Evolutionary conservation across 2,888 invertebrate species (phyloP).

Genomic region (Adineta ricciae): DNA sequence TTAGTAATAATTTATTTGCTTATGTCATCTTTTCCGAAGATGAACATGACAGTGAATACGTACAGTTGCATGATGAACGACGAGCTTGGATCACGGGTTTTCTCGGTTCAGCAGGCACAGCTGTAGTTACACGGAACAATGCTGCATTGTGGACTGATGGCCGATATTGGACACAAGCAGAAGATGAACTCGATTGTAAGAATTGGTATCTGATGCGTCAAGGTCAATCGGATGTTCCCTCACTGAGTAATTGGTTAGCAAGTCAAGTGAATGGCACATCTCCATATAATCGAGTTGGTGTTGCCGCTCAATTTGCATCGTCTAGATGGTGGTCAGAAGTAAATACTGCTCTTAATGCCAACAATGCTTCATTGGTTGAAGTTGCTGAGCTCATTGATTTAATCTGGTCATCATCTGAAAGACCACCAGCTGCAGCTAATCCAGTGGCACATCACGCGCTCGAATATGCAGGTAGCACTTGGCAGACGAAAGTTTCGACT

Average conservation of each 20-base stretch:
- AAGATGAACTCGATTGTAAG: constrained; percentile 63
- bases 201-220: constrained; percentile 82
- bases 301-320: constrained; percentile 46
- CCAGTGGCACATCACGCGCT: constrained; percentile 39
- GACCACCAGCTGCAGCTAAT: constrained; percentile 44
- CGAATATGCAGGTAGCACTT: constrained; percentile 49
- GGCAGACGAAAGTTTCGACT: constrained; percentile 60
- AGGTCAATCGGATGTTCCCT: constrained; percentile 51
- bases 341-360: constrained; percentile 38
- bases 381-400: constrained; percentile 47
- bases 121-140: constrained; percentile 63
- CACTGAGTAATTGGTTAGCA: constrained; percentile 38
- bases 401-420: constrained; percentile 48
- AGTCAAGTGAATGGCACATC: background rate
- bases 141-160: constrained; percentile 89
- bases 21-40: constrained; percentile 74
- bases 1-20: constrained; percentile 57
- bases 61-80: constrained; percentile 71
- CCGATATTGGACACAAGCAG: constrained; percentile 81
- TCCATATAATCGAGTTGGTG: constrained; percentile 36
- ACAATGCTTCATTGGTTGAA: constrained; percentile 39
- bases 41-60: constrained; percentile 82
- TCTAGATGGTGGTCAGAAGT: constrained; percentile 39
- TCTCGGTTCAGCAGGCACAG: constrained; percentile 75
- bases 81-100: constrained; percentile 77